Evolutionary conservation across 2,797 vertebrate species (phyloP), one percentile per base, ranked within the genome.

Genomic region (Coregonus sp.): DNA sequence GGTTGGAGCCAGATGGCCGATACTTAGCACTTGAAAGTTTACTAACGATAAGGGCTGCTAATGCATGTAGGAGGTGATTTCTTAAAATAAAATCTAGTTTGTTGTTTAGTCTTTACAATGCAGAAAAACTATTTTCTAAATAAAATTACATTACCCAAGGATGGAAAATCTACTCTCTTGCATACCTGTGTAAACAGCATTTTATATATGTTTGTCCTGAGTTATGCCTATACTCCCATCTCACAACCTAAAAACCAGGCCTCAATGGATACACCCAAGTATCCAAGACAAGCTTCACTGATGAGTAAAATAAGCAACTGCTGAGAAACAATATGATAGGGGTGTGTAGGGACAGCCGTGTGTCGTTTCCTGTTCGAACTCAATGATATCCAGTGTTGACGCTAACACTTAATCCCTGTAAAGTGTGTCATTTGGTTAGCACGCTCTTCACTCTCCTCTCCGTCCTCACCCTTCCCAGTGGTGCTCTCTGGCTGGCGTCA

Each of bases 1-100:
- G 91, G 89, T 85, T 88, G 73, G 78, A 90, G 92, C 92, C 94
- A 95, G 94, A 94, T 93, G 93, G 92, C 89, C 90, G 86, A 89
- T 90, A 91, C 86, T 92, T 89, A 90, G 92, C 76, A 15, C 81
- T 73, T 67, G 86, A 90, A 81, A 81, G 73, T 79, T 74, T 75
- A 25, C 68, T 79, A 82, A 77, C 74, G 77, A 80, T 82, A 84
- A 85, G 79, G 81, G 79, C 81, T 77, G 74, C 78, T 80, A 82
- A 82, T 82, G 82, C 40, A 67, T 65, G 76, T 71, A 31, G 7
- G 5, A 52, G 5, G 29, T 14, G 4, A 25, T 72, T 72, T 54
- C n/a, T 50, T 70, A 20, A 9, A 25, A 29, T 25, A 12, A 72
- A 54, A 72, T 72, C 12, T 9, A 31, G 25, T 40, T 6, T 33